These are phyloP conservation scores for Nothocercus nigrocapillus DNA, from an alignment of 2,113 vertebrate species.

Conservation along the genomic window DNA sequence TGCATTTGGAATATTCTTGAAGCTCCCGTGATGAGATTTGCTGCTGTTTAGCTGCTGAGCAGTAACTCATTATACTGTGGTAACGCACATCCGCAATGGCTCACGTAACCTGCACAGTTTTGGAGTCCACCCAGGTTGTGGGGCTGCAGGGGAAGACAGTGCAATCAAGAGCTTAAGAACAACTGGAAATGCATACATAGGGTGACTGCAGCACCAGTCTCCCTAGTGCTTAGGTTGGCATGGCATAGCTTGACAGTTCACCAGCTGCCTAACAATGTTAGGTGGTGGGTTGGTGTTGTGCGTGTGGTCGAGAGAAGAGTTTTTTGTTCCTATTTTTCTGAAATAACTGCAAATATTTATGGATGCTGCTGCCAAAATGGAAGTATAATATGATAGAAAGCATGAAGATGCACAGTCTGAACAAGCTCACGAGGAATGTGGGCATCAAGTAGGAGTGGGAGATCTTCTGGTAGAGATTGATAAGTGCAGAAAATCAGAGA, in stretches of 20 bases:
- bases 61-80: not conserved
- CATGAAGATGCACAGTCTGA: not conserved
- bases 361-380: not conserved
- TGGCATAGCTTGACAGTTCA: not conserved
- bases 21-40: not conserved
- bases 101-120: not conserved
- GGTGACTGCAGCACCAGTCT: not conserved
- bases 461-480: not conserved
- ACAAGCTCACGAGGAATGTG: not conserved
- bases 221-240: not conserved
- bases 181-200: accelerated
- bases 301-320: not conserved
- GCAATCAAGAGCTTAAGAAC: not conserved
- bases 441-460: not conserved
- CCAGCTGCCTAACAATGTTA: not conserved
- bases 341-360: not conserved
- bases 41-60: not conserved
- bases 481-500: not conserved
- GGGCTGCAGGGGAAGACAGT: not conserved
- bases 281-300: accelerated
- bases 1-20: not conserved
- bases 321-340: not conserved
- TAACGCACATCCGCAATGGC: not conserved
- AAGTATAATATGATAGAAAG: not conserved
- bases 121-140: not conserved